Base-by-base conservation (phyloP, 2,113 vertebrate genomes). In the Phaethon lepturus region DNA sequence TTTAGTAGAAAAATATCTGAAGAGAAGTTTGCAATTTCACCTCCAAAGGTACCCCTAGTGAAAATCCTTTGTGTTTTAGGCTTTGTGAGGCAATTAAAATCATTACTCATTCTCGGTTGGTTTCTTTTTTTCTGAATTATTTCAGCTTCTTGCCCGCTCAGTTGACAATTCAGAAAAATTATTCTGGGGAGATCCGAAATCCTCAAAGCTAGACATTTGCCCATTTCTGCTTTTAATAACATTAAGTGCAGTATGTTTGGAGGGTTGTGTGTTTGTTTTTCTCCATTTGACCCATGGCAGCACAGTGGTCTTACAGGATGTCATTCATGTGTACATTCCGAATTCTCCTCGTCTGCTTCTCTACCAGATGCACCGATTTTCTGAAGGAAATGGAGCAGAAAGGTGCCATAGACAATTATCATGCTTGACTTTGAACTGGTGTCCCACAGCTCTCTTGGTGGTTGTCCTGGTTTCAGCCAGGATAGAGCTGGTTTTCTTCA, bases 1-100 rank as follows among this genome's bases (percentile, higher is more conserved):
- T 95, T 97, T 93, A 84, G 89, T 16, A 64, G 75, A 81, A 93
- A 94, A 84, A 49, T 62, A 40, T 86, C 64, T 68, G 29, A 92
- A 77, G 35, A 76, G 15, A 72, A 49, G 24, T 59, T 81, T 93
- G 23, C 35, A 91, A 18, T 84, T 89, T 92, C 50, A 56, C 26
- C 26, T 89, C 49, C 49, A 42, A 89, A 89, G 28, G 78, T 60
- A 83, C 23, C 42, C 25, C 18, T 72, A 24, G 35, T 84, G 59
- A 52, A 94, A 71, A 55, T 47, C 52, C 47, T 91, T 77, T 64
- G 10, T 67, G n/a, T 88, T 80, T 88, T 58, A 52, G 42, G 11
- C 31, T 88, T 77, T 29, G 10, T 74, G 42, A 94, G 12, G 18
- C 24, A 66, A 92, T 77, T 76, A 79, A 71, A 88, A 86, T 76